phyloP scores from a whole-genome alignment of 2,113 vertebrate genomes.

The Verasper variegatus region DNA sequence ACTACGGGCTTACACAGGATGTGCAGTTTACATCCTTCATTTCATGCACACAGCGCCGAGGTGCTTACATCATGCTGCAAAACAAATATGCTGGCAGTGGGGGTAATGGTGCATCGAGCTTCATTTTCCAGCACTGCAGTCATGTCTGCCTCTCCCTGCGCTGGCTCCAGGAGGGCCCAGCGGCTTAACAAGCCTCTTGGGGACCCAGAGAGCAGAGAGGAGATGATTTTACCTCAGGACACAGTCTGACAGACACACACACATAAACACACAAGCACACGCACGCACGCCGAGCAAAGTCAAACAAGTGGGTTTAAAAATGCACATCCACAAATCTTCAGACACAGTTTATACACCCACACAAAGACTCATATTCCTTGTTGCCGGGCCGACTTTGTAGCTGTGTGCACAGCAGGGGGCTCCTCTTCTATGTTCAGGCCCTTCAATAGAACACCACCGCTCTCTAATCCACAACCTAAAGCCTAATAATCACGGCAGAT shows the following conservation, averaged over 20 bases:
- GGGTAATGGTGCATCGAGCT: slow-evolving; percentile 73
- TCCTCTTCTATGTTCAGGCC: slow-evolving; percentile 32
- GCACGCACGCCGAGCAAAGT: slow-evolving; percentile 31
- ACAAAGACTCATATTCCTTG: slow-evolving; percentile 51
- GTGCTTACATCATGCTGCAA: slow-evolving; percentile 71
- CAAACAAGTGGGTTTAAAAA: slow-evolving; percentile 75
- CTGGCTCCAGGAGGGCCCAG: slow-evolving; percentile 68
- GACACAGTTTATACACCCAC: slow-evolving; percentile 69
- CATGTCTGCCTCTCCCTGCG: slow-evolving; percentile 64
- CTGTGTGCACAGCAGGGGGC: slow-evolving; percentile 42
- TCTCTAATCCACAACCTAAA: slow-evolving; percentile 58
- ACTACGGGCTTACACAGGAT: slow-evolving; percentile 30
- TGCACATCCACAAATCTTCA: slow-evolving; percentile 59
- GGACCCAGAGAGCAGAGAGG: slow-evolving; percentile 62
- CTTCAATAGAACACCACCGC: slow-evolving; percentile 33
- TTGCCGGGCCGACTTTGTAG: slow-evolving; percentile 49
- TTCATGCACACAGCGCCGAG: slow-evolving; percentile 45
- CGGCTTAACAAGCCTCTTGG: slow-evolving; percentile 77
- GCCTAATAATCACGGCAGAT: slow-evolving; percentile 51
- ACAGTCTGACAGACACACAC: slow-evolving; percentile 63
- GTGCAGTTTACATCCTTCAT: slow-evolving; percentile 55
- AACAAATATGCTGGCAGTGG: slow-evolving; percentile 73
- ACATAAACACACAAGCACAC: not conserved
- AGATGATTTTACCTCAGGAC: slow-evolving; percentile 73
- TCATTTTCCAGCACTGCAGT: slow-evolving; percentile 74